phyloP scores from a whole-genome alignment of 2,888 invertebrate species.

The Leptopilina syphax region DNA sequence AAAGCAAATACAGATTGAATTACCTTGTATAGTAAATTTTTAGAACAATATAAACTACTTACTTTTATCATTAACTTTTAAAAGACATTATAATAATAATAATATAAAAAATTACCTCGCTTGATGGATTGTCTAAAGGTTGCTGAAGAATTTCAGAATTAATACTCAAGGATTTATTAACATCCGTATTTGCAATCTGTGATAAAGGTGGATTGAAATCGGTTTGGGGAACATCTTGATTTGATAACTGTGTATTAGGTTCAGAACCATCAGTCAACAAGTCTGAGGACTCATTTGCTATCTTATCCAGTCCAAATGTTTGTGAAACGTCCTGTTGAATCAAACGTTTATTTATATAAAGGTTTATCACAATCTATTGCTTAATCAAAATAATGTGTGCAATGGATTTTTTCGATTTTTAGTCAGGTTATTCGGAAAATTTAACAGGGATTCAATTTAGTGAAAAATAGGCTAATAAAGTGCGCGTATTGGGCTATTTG shows the following conservation, averaged over 20 bases:
- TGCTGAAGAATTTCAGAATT: not conserved
- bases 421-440: too few relatives aligned
- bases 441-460: too few relatives aligned
- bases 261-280: conserved; percentile 47
- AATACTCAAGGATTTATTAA: not conserved
- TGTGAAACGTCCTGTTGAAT: conserved; percentile 72
- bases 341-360: too few relatives aligned
- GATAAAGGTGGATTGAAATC: not conserved
- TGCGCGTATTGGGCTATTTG: too few relatives aligned
- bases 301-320: conserved; percentile 73
- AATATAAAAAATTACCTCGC: not conserved
- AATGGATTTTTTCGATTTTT: too few relatives aligned
- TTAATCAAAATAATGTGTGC: not conserved
- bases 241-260: not conserved
- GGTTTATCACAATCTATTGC: too few relatives aligned
- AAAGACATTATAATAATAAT: not conserved
- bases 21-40: too few relatives aligned
- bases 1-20: too few relatives aligned
- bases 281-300: conserved; percentile 57
- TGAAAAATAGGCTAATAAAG: too few relatives aligned
- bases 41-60: too few relatives aligned
- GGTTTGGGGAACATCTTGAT: not conserved
- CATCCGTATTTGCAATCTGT: not conserved
- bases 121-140: not conserved
- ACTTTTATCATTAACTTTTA: not conserved